Conservation (phyloP, 2,797 vertebrate genomes). For the Mareca penelope region DNA sequence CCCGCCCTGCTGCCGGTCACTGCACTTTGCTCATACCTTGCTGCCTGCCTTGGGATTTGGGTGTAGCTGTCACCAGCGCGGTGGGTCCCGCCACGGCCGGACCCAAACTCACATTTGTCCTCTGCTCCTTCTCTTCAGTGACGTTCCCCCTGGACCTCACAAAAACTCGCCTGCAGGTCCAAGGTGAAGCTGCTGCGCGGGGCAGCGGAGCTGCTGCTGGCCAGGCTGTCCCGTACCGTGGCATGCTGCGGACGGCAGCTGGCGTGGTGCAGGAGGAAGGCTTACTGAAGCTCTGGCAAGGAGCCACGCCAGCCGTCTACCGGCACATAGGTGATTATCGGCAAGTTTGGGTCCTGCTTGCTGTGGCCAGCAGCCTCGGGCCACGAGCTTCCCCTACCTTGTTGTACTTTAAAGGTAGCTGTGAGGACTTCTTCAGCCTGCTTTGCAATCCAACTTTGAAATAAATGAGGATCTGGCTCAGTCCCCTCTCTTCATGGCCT, state of each 20-base stretch:
- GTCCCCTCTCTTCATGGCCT: background rate
- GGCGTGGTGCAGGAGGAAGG: slow-evolving; percentile 85
- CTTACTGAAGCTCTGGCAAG: slow-evolving; percentile 84
- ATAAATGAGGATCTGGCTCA: background rate
- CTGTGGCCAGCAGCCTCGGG: background rate
- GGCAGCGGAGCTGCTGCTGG: background rate
- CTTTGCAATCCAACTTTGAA: background rate
- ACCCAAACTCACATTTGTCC: background rate
- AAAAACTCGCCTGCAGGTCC: slow-evolving; percentile 87
- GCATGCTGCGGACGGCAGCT: slow-evolving; percentile 81
- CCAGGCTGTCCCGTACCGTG: slow-evolving; percentile 65
- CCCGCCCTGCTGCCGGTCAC: fast-evolving
- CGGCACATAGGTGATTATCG: slow-evolving; percentile 84
- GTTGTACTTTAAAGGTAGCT: background rate
- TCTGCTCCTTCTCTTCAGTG: slow-evolving; percentile 65
- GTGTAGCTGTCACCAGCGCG: fast-evolving
- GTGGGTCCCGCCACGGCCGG: background rate
- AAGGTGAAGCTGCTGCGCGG: slow-evolving; percentile 80
- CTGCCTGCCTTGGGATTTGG: fast-evolving
- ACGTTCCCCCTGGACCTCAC: slow-evolving; percentile 89
- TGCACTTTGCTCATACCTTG: background rate
- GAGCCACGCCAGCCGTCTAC: slow-evolving; percentile 84
- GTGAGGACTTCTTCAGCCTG: background rate
- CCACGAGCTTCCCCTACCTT: background rate
- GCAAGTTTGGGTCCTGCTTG: background rate